Evolutionary conservation across 2,888 invertebrate genomes (phyloP).

Genomic region (Isoperla grammatica): DNA sequence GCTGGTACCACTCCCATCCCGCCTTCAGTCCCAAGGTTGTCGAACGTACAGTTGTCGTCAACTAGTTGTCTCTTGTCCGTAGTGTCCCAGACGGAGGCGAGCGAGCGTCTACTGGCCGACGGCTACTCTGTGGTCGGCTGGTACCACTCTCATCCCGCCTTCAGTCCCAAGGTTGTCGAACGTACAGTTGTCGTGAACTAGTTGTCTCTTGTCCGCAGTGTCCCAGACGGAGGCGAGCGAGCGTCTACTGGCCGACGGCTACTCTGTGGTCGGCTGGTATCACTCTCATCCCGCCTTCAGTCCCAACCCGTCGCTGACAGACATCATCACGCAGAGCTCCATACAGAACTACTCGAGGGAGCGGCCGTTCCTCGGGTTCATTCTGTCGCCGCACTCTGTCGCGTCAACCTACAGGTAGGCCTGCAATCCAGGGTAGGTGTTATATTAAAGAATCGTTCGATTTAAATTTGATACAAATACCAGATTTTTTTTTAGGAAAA

Average conservation of each 20-base stretch:
- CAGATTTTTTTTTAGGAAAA: no score
- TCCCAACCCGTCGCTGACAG: slow-evolving; percentile 62
- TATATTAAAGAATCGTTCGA: no score
- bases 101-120: slow-evolving; percentile 48
- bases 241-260: slow-evolving; percentile 46
- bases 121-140: slow-evolving; percentile 61
- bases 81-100: slow-evolving; percentile 59
- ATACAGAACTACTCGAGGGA: slow-evolving; percentile 53
- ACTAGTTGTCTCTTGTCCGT: no score
- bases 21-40: slow-evolving; percentile 60
- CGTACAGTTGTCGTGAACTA: no score
- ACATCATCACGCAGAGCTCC: slow-evolving; percentile 59
- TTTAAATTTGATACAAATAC: no score
- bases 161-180: slow-evolving; percentile 61
- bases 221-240: slow-evolving; percentile 59
- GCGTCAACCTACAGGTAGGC: slow-evolving; percentile 51
- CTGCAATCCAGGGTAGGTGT: background rate
- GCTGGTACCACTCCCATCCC: slow-evolving; percentile 79
- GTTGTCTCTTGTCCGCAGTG: slow-evolving; percentile 44
- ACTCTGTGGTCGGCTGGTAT: slow-evolving; percentile 64
- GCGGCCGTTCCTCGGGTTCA: slow-evolving; percentile 53
- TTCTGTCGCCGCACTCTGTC: slow-evolving; percentile 56
- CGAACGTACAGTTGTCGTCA: no score
- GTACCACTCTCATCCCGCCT: slow-evolving; percentile 74
- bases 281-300: slow-evolving; percentile 71